These are phyloP conservation scores for Eremophila alpestris DNA, from an alignment of 2,797 vertebrate species.

Conservation along the genomic window DNA sequence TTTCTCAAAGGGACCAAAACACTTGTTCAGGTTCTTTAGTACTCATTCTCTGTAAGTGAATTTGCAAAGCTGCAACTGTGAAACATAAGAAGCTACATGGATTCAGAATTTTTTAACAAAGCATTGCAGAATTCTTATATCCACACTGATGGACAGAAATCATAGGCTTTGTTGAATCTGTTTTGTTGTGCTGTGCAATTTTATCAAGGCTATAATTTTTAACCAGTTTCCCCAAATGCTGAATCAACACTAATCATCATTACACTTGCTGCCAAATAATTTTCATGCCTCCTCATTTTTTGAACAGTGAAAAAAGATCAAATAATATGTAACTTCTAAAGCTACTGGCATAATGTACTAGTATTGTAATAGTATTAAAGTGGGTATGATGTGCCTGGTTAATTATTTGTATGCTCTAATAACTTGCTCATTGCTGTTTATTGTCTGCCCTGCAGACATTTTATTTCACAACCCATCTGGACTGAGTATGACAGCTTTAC, in stretches of 20 bases:
- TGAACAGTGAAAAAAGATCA: background rate
- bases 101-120: background rate
- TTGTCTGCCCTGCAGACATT: background rate
- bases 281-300: background rate
- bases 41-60: background rate
- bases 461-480: constrained; percentile 24
- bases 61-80: background rate
- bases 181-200: background rate
- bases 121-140: background rate
- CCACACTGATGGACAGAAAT: background rate
- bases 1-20: background rate
- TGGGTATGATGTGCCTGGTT: background rate
- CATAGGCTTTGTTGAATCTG: background rate
- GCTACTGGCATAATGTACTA: background rate
- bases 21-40: background rate
- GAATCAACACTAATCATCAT: background rate
- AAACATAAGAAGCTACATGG: background rate
- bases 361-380: background rate
- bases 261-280: background rate
- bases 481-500: background rate
- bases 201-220: background rate
- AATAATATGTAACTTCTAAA: background rate
- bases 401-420: background rate
- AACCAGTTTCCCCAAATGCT: background rate
- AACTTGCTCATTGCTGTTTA: background rate